Evolutionary conservation across 1,140 invertebrate species (phyloP), one percentile per base, ranked within the genome.

Genomic region (Drosophila kanapiae): DNA sequence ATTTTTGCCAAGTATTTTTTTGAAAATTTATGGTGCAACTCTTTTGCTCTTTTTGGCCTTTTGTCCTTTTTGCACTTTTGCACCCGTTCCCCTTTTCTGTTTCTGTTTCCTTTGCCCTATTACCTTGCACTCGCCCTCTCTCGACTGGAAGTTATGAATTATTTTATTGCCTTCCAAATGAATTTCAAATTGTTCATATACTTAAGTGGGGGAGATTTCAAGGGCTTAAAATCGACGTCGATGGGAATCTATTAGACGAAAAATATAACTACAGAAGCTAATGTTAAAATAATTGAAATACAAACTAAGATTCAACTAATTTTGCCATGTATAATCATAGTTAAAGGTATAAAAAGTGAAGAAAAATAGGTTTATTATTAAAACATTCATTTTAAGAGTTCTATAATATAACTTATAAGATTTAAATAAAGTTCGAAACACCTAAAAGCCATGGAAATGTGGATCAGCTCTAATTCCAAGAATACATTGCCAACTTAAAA

Each of bases 1-100:
- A 61, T 49, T 76, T 76, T 65, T 61, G 45, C 70, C 70, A 74
- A 74, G 68, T 74, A 42, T 72, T 72, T 72, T 74, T 72, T 74
- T 43, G 31, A 16, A 70, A 74, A 74, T 74, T 74, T 74, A 74
- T 71, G 43, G 35, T 16, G 16, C 42, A 38, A 47, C 40, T 57
- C 68, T 27, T 56, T 16, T 18, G 43, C 59, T 48, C 60, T 48
- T 27, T 56, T 16, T 29, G 43, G 43, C 47, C 60, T 48, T 53
- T 35, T 35, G n/a, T 16, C 29, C 49, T 54, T 3, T 3, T 40
- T 47, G 42, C 31, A 59, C 35, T 58, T 58, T 57, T n/a, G n/a
- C n/a, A 23, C n/a, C 3, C 60, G 53, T 38, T 16, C 3, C 42
- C 9, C 35, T 42, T 18, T 33, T 16, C 23, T 33, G 16, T 47